Evolutionary conservation across 1,140 invertebrate genomes (phyloP), one percentile per base, ranked within the genome.

Genomic region (Chelonus insularis): DNA sequence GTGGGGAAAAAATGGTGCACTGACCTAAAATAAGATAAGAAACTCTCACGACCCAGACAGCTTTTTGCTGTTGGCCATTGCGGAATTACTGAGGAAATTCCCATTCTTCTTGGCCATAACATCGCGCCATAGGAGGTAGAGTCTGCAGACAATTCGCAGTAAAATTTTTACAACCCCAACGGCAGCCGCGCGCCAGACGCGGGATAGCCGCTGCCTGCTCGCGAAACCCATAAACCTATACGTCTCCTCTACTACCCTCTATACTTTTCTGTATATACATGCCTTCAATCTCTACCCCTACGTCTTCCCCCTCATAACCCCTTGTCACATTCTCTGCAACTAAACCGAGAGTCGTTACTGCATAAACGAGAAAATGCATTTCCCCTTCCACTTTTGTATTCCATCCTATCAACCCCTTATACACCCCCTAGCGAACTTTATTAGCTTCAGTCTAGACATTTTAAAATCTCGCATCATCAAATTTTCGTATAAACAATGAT

Each of bases 121-220:
- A 62, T 65, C 43, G 57, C 57, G 23, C 58, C 37, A 41, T 32
- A 54, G 50, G 50, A 60, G 37, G 16, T 23, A 67, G 71, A 68
- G 74, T 77, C 72, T 73, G 77, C 77, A 80, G 79, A 81, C 79
- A 80, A 81, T 80, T 80, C 76, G 77, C 78, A 81, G 77, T 81
- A 79, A 81, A 79, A 81, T 79, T 81, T 81, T 81, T 81, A 81
- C 77, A 77, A 71, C 72, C 74, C 67, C 61, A 61, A 34, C 48
- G 62, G 63, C 68, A 70, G 71, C 67, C 71, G 68, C 67, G 68
- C 68, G 63, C 70, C 70, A 77, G 74, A 73, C 72, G 67, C 69
- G 72, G 70, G 68, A 74, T 73, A 70, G 45, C 65, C 75, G 70
- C 73, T 70, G 71, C 71, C 75, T 69, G 70, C 60, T 78, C 75